These are phyloP conservation scores for Phasianus colchicus DNA, from an alignment of 2,113 vertebrate species.

Conservation along the genomic window DNA sequence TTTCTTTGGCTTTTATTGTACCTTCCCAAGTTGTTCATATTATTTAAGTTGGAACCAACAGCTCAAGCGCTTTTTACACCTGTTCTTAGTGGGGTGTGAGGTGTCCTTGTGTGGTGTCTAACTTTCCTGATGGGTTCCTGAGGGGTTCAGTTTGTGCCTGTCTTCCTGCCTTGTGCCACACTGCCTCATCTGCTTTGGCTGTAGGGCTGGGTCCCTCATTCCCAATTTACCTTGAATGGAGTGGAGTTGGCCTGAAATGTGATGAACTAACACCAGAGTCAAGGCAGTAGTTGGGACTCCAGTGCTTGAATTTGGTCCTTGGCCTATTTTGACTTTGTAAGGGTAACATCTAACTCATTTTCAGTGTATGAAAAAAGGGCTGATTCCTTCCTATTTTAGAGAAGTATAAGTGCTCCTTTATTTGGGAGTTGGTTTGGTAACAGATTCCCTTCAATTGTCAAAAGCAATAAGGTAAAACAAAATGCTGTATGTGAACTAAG, in stretches of 20 bases:
- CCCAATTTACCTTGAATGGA: neutral
- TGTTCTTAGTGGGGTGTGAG: neutral
- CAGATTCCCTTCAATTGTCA: neutral
- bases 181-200: neutral
- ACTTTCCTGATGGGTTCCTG: neutral
- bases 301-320: neutral
- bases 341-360: neutral
- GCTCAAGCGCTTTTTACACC: neutral
- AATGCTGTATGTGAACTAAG: neutral
- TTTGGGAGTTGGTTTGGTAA: neutral
- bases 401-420: neutral
- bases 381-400: neutral
- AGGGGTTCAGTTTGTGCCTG: neutral
- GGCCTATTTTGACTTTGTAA: neutral
- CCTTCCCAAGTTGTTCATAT: neutral
- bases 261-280: neutral
- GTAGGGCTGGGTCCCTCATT: neutral
- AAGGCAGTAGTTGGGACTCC: neutral
- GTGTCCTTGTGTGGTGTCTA: neutral
- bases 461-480: neutral
- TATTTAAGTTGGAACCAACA: neutral
- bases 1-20: neutral
- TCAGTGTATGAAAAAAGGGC: neutral
- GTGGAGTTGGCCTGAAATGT: neutral
- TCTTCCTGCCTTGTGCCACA: neutral